Percentiles rank a stretch among this genome's conserved stretches.
Evolutionary conservation across 92 coral and sea anemone species (phyloP).

Genomic region (Porites rus): DNA sequence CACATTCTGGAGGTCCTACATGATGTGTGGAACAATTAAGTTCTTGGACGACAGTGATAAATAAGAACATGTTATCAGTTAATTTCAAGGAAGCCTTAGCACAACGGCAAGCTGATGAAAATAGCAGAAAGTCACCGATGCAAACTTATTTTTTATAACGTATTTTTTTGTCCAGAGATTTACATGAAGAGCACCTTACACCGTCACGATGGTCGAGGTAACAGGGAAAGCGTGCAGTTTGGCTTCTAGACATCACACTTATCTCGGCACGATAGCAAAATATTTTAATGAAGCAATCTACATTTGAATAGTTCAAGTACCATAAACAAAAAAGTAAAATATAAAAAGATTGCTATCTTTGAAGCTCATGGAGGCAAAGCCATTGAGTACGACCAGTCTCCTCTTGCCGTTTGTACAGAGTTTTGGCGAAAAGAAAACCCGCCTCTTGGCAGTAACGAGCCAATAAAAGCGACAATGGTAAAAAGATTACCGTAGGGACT

Average conservation of each 20-base stretch:
- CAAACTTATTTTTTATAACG: not conserved
- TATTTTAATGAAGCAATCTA: slow-evolving; percentile 48
- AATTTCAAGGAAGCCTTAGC: slow-evolving; percentile 15
- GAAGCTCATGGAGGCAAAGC: slow-evolving; percentile 15
- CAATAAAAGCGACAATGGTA: slow-evolving; percentile 1
- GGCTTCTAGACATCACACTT: not conserved
- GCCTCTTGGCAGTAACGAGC: not conserved
- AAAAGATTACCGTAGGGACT: slow-evolving; percentile 12
- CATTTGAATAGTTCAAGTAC: slow-evolving; percentile 56
- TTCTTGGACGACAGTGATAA: slow-evolving; percentile 16
- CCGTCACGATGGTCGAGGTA: not conserved
- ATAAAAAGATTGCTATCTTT: slow-evolving; percentile 52
- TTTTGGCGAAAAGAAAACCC: not conserved
- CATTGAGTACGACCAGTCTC: not conserved
- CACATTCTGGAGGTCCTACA: slow-evolving; percentile 33
- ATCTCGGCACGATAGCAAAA: slow-evolving; percentile 46
- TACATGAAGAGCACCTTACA: not conserved
- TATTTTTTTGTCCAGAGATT: not conserved
- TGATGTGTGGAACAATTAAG: slow-evolving; percentile 20
- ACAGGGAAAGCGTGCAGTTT: slow-evolving; percentile 19
- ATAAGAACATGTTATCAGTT: slow-evolving; percentile 25
- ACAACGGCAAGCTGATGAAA: not conserved
- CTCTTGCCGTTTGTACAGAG: not conserved
- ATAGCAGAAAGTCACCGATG: not conserved
- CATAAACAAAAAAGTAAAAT: slow-evolving; percentile 37